Percentiles rank a stretch among this genome's conserved stretches.
Evolutionary conservation across 2,888 invertebrate species (phyloP).

Genomic region (Rhagonycha lutea): DNA sequence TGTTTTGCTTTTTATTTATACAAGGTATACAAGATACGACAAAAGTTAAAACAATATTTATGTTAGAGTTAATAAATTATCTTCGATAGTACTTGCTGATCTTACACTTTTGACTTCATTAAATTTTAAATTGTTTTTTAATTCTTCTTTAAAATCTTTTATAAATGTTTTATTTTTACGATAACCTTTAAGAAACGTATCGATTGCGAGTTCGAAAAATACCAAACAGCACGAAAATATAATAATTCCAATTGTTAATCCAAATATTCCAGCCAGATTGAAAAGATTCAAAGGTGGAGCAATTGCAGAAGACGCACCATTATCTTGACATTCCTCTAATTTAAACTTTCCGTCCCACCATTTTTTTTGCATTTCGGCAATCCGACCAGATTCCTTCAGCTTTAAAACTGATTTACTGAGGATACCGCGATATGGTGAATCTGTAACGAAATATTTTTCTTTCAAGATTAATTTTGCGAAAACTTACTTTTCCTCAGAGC

Average conservation of each 20-base stretch:
- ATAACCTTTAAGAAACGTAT: slow-evolving; percentile 48
- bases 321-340: slow-evolving; percentile 65
- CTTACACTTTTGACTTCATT: slow-evolving; percentile 35
- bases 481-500: slow-evolving; percentile 45
- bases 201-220: slow-evolving; percentile 68
- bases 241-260: slow-evolving; percentile 71
- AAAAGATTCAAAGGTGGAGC: slow-evolving; percentile 62
- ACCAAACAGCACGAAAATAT: slow-evolving; percentile 67
- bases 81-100: not conserved
- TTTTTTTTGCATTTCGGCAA: slow-evolving; percentile 70
- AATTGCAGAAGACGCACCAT: slow-evolving; percentile 11
- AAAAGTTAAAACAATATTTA: not conserved
- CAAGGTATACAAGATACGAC: too few species aligned
- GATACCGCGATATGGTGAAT: slow-evolving; percentile 67
- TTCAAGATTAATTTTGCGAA: not conserved
- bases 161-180: slow-evolving; percentile 62
- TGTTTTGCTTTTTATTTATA: too few species aligned
- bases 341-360: slow-evolving; percentile 81
- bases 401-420: slow-evolving; percentile 74
- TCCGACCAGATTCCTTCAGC: slow-evolving; percentile 73
- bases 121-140: slow-evolving; percentile 71
- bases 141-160: slow-evolving; percentile 67
- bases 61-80: not conserved
- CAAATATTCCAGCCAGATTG: slow-evolving; percentile 81
- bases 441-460: slow-evolving; percentile 34